These are phyloP conservation scores for Dicaeum eximium DNA, from an alignment of 2,113 vertebrate genomes.

Conservation along the genomic window DNA sequence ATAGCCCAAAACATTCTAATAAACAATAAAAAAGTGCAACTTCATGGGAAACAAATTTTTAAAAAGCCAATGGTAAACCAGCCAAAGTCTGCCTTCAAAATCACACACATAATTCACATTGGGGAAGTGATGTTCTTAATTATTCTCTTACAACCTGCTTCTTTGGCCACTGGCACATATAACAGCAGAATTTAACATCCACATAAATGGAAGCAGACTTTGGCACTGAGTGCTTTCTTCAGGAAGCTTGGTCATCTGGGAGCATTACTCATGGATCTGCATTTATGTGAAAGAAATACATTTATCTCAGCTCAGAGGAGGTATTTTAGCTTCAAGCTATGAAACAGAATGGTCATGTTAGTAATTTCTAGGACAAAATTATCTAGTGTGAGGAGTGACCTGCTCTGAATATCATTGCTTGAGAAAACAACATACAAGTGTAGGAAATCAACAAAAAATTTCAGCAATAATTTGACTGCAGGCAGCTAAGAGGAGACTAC, in stretches of 20 bases:
- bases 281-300: background rate
- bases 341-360: background rate
- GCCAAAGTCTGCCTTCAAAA: background rate
- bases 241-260: background rate
- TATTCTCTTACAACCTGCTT: background rate
- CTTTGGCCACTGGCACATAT: background rate
- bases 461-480: background rate
- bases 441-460: background rate
- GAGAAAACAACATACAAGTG: background rate
- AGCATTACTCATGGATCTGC: background rate
- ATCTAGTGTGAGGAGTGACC: background rate
- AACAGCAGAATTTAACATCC: background rate
- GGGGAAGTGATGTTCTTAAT: background rate
- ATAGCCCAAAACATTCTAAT: background rate
- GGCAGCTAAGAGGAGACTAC: background rate
- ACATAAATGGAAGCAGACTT: background rate
- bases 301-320: background rate
- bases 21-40: background rate
- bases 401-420: background rate
- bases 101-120: background rate
- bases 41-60: background rate
- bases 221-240: background rate
- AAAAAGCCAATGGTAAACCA: background rate
- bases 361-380: background rate
- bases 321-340: background rate